Percentiles rank a stretch among this genome's conserved stretches.
These are phyloP conservation scores for Pardalotus punctatus DNA, from an alignment of 2,113 vertebrate species.

Conservation along the genomic window DNA sequence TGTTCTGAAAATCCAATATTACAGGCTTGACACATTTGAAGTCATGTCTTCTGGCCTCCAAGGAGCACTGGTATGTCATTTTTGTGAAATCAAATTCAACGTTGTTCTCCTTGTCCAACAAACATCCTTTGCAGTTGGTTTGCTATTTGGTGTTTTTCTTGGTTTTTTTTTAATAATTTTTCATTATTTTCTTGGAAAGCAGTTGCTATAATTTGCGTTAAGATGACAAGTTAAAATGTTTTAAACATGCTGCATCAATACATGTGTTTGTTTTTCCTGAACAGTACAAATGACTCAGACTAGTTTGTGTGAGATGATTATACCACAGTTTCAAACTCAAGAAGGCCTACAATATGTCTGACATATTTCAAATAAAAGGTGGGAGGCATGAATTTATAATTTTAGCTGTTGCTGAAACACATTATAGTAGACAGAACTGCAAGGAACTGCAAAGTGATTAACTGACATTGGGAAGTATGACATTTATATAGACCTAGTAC, in stretches of 20 bases:
- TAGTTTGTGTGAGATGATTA: not conserved
- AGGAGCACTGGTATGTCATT: not conserved
- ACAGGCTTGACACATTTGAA: not conserved
- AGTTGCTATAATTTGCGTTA: not conserved
- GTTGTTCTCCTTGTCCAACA: not conserved
- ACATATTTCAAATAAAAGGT: not conserved
- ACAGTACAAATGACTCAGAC: not conserved
- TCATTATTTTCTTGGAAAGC: not conserved
- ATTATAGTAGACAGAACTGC: constrained; percentile 7
- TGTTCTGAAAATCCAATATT: not conserved
- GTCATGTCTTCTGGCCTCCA: not conserved
- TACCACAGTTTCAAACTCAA: not conserved
- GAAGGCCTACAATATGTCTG: not conserved
- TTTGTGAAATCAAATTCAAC: not conserved
- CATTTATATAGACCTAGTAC: constrained; percentile 25
- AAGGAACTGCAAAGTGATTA: constrained; percentile 35
- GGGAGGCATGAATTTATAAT: constrained; percentile 17
- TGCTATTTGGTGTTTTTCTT: not conserved
- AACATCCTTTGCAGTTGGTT: not conserved
- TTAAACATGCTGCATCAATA: not conserved
- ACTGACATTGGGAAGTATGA: not conserved
- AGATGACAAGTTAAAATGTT: not conserved
- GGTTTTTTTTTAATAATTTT: not conserved
- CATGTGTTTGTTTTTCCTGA: not conserved
- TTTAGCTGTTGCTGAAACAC: constrained; percentile 7